Evolutionary conservation across 2,113 vertebrate genomes (phyloP), one percentile per base, ranked within the genome.

Genomic region (Odocoileus hemionus): DNA sequence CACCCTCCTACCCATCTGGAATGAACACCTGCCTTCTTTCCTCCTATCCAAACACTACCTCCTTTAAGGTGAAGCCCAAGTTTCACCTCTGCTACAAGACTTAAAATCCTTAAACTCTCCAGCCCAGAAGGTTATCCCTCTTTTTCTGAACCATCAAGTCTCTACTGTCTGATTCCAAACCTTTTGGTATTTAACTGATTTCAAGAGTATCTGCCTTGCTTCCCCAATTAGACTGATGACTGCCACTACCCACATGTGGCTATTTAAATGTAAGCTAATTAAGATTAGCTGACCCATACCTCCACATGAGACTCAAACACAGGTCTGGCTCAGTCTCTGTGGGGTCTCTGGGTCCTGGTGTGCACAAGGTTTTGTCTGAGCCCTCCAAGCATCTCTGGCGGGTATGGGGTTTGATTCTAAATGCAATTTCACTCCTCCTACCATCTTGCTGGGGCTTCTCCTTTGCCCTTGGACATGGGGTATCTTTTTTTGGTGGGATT

Each of bases 211-310:
- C 82, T 87, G 57, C 47, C 55, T 95, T 96, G 54, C 64, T 95
- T 85, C 28, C n/a, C 55, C 86, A 94, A 60, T 88, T 95, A 96
- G 52, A 87, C 30, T 87, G 33, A 82, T 54, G 30, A 47, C 57
- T 93, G 45, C 85, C 67, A 93, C 74, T 61, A 84, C 25, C 28
- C 43, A 61, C 67, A 60, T 14, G n/a, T 78, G 55, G 39, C 43
- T 70, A 67, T 55, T 88, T 93, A 86, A 95, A 93, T 93, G 58
- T 61, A 88, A 94, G 26, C 58, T 70, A 96, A 94, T 90, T 93
- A 93, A 64, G 5, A 88, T 85, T 36, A 70, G 64, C 64, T 67
- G 64, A 36, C 9, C 4, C 4, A 4, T 67, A 36, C 64, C 64
- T 67, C n/a, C 64, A 67, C 17, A 67, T 17, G 64, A 36, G 64